These are phyloP conservation scores for Astropecten irregularis DNA, from an alignment of 53 echinoderm and acorn worm genomes.

Conservation along the genomic window DNA sequence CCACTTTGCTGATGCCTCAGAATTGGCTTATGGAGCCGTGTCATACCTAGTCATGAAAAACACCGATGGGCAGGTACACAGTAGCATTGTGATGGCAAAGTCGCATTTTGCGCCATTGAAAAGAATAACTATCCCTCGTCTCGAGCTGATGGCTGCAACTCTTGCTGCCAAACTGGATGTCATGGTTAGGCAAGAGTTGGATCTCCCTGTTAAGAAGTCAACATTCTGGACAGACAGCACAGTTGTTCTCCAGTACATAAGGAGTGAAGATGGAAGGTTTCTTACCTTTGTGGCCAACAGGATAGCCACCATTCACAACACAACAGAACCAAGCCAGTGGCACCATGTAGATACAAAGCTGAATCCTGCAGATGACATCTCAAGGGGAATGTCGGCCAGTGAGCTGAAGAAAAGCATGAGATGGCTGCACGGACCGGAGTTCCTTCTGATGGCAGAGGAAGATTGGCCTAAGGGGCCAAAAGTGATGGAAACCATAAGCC, in stretches of 20 bases:
- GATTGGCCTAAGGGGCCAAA: slow-evolving; percentile 29
- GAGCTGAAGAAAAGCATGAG: slow-evolving; percentile 23
- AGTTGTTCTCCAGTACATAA: slow-evolving; percentile 15
- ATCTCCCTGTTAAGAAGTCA: neutral
- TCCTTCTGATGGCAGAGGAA: slow-evolving; percentile 37
- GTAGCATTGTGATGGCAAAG: slow-evolving; percentile 55
- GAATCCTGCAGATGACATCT: slow-evolving; percentile 69
- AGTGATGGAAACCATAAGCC: neutral
- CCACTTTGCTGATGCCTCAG: slow-evolving; percentile 75
- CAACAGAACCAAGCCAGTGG: slow-evolving; percentile 56
- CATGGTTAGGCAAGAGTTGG: slow-evolving; percentile 33
- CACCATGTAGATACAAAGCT: slow-evolving; percentile 34
- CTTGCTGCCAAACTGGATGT: slow-evolving; percentile 34
- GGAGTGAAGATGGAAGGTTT: neutral
- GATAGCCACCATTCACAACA: slow-evolving; percentile 19
- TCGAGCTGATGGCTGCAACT: slow-evolving; percentile 48
- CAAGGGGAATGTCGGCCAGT: slow-evolving; percentile 47
- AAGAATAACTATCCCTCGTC: slow-evolving; percentile 47
- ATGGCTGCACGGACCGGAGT: slow-evolving; percentile 52
- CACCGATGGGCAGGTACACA: slow-evolving; percentile 1
- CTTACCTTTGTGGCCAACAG: neutral
- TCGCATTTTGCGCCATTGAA: slow-evolving; percentile 52
- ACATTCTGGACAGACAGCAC: slow-evolving; percentile 58
- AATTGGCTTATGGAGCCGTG: slow-evolving; percentile 50
- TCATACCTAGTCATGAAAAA: slow-evolving; percentile 56